phyloP scores from a whole-genome alignment of 2,113 vertebrate genomes.

The Chloropsis cyanopogon region DNA sequence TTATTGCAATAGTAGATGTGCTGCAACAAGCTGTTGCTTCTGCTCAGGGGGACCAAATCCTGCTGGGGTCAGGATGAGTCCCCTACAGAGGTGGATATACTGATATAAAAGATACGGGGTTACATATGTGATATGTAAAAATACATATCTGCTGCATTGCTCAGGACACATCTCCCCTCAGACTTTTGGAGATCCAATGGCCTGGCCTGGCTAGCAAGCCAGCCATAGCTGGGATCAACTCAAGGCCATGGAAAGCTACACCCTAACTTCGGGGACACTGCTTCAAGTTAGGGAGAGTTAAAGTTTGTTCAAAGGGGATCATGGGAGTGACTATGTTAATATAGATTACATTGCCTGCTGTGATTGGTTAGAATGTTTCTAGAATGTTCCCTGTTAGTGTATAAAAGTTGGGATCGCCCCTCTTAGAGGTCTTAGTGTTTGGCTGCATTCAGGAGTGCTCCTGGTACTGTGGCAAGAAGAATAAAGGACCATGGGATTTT shows the following conservation, averaged over 20 bases:
- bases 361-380: neutral
- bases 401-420: neutral
- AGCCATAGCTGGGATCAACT: neutral
- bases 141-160: neutral
- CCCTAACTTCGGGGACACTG: neutral
- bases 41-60: neutral
- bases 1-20: rapidly evolving
- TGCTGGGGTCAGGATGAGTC: neutral
- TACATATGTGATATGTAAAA: too few relatives aligned
- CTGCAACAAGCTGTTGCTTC: neutral
- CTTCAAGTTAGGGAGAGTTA: neutral
- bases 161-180: neutral
- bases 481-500: neutral
- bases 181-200: neutral
- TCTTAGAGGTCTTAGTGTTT: neutral
- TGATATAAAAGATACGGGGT: neutral
- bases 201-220: neutral
- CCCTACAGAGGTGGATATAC: rapidly evolving
- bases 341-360: neutral
- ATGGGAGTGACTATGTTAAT: neutral
- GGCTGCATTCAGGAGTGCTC: neutral
- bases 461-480: neutral
- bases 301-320: neutral
- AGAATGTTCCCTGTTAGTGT: neutral
- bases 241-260: neutral